Percentiles rank a stretch among this genome's conserved stretches.
These are phyloP conservation scores for Bombus confusus DNA, from an alignment of 1,140 invertebrate genomes.

Conservation along the genomic window DNA sequence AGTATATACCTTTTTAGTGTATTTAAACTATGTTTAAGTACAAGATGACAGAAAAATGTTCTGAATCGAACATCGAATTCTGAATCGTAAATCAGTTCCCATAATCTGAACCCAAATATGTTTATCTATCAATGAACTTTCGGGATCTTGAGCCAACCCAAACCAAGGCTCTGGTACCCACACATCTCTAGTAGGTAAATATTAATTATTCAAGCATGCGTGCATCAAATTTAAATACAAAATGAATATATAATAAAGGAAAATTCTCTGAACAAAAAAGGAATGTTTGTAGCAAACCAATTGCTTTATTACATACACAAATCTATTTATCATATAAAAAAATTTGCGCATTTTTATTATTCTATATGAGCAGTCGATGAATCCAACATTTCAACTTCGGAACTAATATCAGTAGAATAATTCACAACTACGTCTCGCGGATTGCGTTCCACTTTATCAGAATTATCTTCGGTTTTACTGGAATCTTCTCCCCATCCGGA, in stretches of 20 bases:
- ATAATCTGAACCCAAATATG: too few relatives aligned
- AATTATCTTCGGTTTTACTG: constrained; percentile 72
- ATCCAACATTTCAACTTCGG: constrained; percentile 83
- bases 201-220: constrained; percentile 18
- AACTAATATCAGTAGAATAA: constrained; percentile 80
- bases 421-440: constrained; percentile 73
- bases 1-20: too few relatives aligned
- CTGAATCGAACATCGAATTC: too few relatives aligned
- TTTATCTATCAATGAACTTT: too few relatives aligned
- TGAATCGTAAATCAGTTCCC: too few relatives aligned
- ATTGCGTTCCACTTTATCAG: constrained; percentile 68
- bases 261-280: neutral
- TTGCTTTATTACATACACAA: constrained; percentile 29
- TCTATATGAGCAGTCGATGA: constrained; percentile 80
- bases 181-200: constrained; percentile 2
- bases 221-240: constrained; percentile 18
- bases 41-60: too few relatives aligned
- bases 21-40: too few relatives aligned
- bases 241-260: neutral
- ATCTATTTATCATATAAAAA: constrained; percentile 15
- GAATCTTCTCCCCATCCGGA: constrained; percentile 79
- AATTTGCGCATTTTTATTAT: constrained; percentile 47
- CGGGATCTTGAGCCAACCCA: too few relatives aligned
- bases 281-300: constrained; percentile 16
- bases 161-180: too few relatives aligned